Conservation (phyloP, 1,140 invertebrate species). For the Bathynomus jamesi region DNA sequence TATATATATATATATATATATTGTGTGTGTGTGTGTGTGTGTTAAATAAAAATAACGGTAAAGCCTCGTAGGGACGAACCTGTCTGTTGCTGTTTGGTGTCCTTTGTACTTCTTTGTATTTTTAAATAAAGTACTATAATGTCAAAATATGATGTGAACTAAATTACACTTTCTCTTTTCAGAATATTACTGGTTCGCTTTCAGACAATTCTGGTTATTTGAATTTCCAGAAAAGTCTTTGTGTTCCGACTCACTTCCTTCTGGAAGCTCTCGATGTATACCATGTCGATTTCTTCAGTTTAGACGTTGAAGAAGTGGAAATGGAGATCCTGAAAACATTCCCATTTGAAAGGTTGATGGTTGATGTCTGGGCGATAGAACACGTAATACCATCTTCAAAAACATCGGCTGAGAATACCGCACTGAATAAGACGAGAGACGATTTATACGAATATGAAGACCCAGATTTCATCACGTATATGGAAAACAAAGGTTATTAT, state of each 20-base stretch:
- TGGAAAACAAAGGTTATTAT: conserved; percentile 29
- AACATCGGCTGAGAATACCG: too few relatives aligned
- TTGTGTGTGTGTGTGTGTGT: too few relatives aligned
- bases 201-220: conserved; percentile 15
- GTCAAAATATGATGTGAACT: background rate
- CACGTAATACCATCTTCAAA: background rate
- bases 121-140: background rate
- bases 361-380: conserved; percentile 31
- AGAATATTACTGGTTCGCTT: background rate
- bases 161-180: background rate
- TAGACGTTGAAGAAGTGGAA: conserved; percentile 28
- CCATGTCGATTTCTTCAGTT: conserved; percentile 19
- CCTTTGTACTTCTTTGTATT: too few relatives aligned
- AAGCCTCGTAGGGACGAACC: too few relatives aligned
- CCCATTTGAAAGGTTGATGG: conserved; percentile 21
- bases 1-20: background rate
- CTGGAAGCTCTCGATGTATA: conserved; percentile 24
- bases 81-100: too few relatives aligned
- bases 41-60: too few relatives aligned
- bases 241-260: conserved; percentile 23
- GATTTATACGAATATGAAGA: conserved; percentile 11
- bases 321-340: conserved; percentile 17
- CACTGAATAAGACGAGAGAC: too few relatives aligned
- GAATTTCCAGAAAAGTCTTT: conserved; percentile 17
- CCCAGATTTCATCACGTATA: conserved; percentile 23